Evolutionary conservation across 2,797 vertebrate species (phyloP).

Genomic region (Anniella stebbinsi): DNA sequence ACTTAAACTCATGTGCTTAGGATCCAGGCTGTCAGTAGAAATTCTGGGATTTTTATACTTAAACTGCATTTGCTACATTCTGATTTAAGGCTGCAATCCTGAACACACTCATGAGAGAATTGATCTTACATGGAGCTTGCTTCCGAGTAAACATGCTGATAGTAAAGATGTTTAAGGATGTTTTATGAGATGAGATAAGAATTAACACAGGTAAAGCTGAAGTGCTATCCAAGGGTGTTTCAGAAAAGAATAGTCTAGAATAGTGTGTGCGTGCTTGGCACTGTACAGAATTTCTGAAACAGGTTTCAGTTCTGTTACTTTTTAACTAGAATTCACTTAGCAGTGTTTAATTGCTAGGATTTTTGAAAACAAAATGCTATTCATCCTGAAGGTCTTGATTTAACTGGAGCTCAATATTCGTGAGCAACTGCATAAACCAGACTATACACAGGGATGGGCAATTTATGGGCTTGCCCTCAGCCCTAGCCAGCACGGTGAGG

Average conservation of each 20-base stretch:
- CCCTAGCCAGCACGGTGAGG: too few relatives aligned
- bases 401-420: conserved; percentile 1
- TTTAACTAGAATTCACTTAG: neutral
- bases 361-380: neutral
- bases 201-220: neutral
- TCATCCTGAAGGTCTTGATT: neutral
- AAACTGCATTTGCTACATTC: neutral
- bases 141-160: neutral
- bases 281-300: neutral
- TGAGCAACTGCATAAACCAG: neutral
- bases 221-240: too few relatives aligned
- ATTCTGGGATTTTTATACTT: neutral
- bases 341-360: neutral
- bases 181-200: neutral
- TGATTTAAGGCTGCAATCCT: neutral
- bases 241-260: neutral
- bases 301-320: neutral
- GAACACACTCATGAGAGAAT: neutral
- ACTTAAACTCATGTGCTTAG: neutral
- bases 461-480: too few relatives aligned
- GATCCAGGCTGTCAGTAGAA: neutral
- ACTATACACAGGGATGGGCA: neutral
- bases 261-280: neutral
- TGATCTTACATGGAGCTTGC: neutral
- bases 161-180: neutral